Conservation (phyloP, 1,140 invertebrate species). For the Lucilia sericata region DNA sequence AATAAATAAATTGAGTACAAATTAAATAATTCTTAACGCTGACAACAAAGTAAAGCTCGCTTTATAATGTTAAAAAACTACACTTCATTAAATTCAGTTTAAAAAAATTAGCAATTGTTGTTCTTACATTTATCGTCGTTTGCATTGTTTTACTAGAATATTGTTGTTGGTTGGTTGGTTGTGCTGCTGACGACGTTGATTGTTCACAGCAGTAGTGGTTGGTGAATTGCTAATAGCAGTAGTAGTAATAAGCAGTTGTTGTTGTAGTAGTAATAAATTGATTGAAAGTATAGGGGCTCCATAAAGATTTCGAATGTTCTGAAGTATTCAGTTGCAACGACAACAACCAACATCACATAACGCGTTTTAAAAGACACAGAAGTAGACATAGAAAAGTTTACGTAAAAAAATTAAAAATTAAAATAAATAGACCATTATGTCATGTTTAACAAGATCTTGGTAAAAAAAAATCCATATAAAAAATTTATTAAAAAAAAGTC, state of each 20-base stretch:
- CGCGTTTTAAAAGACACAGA: neutral
- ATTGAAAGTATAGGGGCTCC: slow-evolving; percentile 25
- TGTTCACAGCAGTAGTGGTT: slow-evolving; percentile 9
- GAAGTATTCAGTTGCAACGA: slow-evolving; percentile 38
- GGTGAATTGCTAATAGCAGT: neutral
- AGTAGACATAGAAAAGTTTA: neutral
- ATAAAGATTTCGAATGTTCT: slow-evolving; percentile 31
- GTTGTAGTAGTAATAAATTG: neutral
- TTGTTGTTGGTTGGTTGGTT: neutral
- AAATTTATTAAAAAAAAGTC: neutral
- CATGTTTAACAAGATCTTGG: neutral
- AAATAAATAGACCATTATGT: neutral
- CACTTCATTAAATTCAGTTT: neutral
- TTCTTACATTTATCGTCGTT: neutral
- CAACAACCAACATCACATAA: slow-evolving; percentile 38
- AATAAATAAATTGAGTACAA: no score
- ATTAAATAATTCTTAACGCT: no score
- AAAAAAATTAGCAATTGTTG: neutral
- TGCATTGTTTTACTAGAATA: neutral
- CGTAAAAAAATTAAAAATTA: neutral
- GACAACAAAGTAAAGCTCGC: no score
- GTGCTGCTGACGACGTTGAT: neutral
- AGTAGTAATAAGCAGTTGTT: neutral
- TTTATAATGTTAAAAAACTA: no score
- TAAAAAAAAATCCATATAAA: neutral